A percentile compares a stretch with the other conserved stretches of the same genome.
phyloP scores from a whole-genome alignment of 2,797 vertebrate genomes.

The Falco columbarius region DNA sequence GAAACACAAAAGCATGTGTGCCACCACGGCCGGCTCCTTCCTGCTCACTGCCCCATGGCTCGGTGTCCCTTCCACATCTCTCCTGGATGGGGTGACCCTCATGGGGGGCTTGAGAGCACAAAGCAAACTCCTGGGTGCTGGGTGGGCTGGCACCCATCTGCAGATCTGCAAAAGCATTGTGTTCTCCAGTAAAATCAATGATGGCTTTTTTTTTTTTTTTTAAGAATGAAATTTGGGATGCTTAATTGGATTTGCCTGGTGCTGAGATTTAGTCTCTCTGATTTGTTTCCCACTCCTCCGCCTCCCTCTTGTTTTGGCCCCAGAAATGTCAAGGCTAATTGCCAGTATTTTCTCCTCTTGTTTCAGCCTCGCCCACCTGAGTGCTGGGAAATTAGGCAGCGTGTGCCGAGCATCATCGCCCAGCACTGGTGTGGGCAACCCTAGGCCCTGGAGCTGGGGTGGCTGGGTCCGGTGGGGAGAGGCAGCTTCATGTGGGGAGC shows the following conservation, averaged over 20 bases:
- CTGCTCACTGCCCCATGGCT: rapidly evolving
- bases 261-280: neutral
- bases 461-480: neutral
- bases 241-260: neutral
- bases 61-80: neutral
- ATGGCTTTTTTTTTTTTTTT: neutral
- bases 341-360: neutral
- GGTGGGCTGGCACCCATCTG: rapidly evolving
- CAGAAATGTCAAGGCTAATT: neutral
- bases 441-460: neutral
- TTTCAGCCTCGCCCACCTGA: neutral
- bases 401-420: rapidly evolving
- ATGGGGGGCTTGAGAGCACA: rapidly evolving
- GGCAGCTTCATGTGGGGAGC: neutral
- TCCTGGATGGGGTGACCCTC: neutral
- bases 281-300: neutral
- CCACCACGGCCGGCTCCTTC: neutral
- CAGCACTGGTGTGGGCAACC: neutral
- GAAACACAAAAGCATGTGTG: neutral
- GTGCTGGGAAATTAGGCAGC: rapidly evolving
- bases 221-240: neutral
- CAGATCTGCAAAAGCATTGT: neutral
- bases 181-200: neutral
- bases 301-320: neutral
- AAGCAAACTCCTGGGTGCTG: neutral